Evolutionary conservation across 1,140 invertebrate species (phyloP), one percentile per base, ranked within the genome.

Genomic region (Pygmarrhopalites habei): DNA sequence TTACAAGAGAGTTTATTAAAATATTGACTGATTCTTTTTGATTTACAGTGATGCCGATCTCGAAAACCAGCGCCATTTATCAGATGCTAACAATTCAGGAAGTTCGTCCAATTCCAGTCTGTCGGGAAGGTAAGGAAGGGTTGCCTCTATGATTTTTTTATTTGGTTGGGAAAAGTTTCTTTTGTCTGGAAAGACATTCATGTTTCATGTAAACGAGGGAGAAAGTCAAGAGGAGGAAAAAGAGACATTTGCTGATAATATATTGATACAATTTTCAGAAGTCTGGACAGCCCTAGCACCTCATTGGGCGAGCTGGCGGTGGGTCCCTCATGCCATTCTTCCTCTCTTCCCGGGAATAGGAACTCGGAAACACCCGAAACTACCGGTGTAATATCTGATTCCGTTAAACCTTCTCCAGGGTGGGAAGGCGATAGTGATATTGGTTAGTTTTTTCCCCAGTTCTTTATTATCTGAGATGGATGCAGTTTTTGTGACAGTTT

Each of bases 371-470:
- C 69, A 21, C 69, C 65, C 23, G 69, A 70, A 7, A 66, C 57
- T 61, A 46, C 62, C 15, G 64, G 55, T 47, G 41, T 65, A 25
- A 64, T 66, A 32, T 57, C 49, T 56, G 60, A 66, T n/a, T 64
- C 60, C n/a, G 65, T 63, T 28, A 63, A 57, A 41, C 51, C 61
- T 35, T 51, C 32, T 39, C 60, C 62, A 25, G 57, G 29, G n/a
- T 67, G 60, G 62, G 69, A 67, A 60, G 82, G 82, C 79, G 85
- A 92, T 79, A 88, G 86, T 74, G 83, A 94, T 81, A 83, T 90
- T n/a, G n/a, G n/a, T n/a, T n/a, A n/a, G n/a, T n/a, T n/a, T n/a
- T n/a, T n/a, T n/a, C n/a, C n/a, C n/a, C n/a, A n/a, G n/a, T n/a
- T n/a, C n/a, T n/a, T n/a, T n/a, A n/a, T n/a, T n/a, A n/a, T n/a